Conservation (phyloP, 1,140 invertebrate genomes). For the Panagrolaimus sp. region DNA sequence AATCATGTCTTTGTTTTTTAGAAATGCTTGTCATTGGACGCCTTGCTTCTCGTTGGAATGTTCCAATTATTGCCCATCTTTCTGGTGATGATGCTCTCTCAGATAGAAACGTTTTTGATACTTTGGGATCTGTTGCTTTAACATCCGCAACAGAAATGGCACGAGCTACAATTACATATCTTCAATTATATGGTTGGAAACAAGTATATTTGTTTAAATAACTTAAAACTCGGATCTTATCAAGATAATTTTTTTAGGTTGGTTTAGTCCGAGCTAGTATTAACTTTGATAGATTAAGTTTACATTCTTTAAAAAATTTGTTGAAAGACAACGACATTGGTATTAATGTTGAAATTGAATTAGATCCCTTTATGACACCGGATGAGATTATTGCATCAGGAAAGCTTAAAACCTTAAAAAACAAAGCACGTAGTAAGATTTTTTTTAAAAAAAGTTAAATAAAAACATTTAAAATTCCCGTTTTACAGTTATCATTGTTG, state of each 20-base stretch:
- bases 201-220: slow-evolving; percentile 37
- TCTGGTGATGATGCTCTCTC: slow-evolving; percentile 57
- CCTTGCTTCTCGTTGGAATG: slow-evolving; percentile 56
- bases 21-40: slow-evolving; percentile 59
- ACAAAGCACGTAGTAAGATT: slow-evolving; percentile 44
- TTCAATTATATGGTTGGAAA: slow-evolving; percentile 58
- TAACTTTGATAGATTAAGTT: slow-evolving; percentile 52
- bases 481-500: slow-evolving; percentile 48
- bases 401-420: slow-evolving; percentile 47
- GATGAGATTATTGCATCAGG: slow-evolving; percentile 56
- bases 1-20: slow-evolving; percentile 18
- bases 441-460: too few species aligned
- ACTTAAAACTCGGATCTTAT: not conserved
- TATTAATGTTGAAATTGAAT: slow-evolving; percentile 52
- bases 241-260: slow-evolving; percentile 29
- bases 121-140: slow-evolving; percentile 57
- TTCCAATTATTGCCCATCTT: slow-evolving; percentile 58
- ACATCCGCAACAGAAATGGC: slow-evolving; percentile 59
- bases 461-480: too few species aligned
- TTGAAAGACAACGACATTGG: slow-evolving; percentile 54
- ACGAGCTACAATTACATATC: slow-evolving; percentile 51
- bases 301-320: slow-evolving; percentile 53
- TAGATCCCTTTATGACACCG: slow-evolving; percentile 54
- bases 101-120: slow-evolving; percentile 55
- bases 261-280: slow-evolving; percentile 50